Percentiles rank a stretch among this genome's conserved stretches.
Evolutionary conservation across 64 coral and sea anemone genomes (phyloP).

Genomic region (Pocillopora damicornis): DNA sequence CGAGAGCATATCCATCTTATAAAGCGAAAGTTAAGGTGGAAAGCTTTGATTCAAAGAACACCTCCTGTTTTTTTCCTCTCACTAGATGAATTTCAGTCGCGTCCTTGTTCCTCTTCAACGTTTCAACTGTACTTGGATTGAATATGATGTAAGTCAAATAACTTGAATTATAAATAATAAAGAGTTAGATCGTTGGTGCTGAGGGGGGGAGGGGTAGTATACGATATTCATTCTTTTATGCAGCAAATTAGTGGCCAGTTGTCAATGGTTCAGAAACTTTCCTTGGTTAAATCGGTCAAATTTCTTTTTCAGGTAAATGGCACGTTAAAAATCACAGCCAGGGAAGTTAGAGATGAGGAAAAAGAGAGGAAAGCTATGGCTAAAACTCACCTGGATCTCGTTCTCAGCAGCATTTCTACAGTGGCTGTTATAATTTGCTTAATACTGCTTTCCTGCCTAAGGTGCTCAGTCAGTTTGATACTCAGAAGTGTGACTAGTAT

Average conservation of each 20-base stretch:
- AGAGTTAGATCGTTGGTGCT: background rate
- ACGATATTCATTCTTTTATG: too few species aligned
- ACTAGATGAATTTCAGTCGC: background rate
- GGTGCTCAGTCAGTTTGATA: background rate
- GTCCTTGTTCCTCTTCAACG: background rate
- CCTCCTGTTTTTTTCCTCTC: background rate
- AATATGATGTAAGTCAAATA: conserved; percentile 6
- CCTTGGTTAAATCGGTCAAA: background rate
- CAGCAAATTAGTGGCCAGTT: too few species aligned
- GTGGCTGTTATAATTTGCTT: background rate
- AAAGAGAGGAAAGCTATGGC: background rate
- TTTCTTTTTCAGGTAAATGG: conserved; percentile 4
- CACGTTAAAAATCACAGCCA: background rate
- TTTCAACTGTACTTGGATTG: conserved; percentile 1
- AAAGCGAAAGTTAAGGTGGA: too few species aligned
- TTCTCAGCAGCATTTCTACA: conserved; percentile 24
- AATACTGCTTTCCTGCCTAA: conserved; percentile 1
- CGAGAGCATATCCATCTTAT: too few species aligned
- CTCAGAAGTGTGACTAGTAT: background rate
- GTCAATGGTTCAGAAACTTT: too few species aligned
- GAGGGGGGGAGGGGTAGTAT: too few species aligned
- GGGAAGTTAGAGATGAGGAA: background rate
- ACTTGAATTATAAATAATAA: background rate
- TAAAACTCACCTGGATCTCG: conserved; percentile 9
- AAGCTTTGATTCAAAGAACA: too few species aligned